Evolutionary conservation across 2,797 vertebrate species (phyloP).

Genomic region (Enteromius paludinosus): DNA sequence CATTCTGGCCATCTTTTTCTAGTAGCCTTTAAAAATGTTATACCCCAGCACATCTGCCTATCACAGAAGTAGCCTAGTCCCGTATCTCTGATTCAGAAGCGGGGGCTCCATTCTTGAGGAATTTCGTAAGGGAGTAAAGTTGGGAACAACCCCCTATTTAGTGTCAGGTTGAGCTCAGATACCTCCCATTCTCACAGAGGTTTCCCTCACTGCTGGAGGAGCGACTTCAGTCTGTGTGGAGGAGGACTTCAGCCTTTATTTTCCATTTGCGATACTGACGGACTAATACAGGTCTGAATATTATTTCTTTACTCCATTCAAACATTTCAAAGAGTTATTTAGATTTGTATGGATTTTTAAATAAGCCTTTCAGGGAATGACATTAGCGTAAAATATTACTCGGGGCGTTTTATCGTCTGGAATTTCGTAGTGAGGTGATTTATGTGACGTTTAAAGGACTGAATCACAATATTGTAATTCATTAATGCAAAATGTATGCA

Average conservation of each 20-base stretch:
- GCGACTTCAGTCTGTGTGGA: slow-evolving; percentile 56
- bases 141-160: slow-evolving; percentile 97
- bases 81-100: slow-evolving; percentile 70
- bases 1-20: not conserved
- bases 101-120: slow-evolving; percentile 80
- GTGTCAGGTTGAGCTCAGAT: slow-evolving; percentile 88
- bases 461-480: not conserved
- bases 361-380: not conserved
- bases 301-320: not conserved
- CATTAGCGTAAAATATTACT: not conserved
- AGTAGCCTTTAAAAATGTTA: not conserved
- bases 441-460: not conserved
- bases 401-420: not conserved
- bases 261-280: not conserved
- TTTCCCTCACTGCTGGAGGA: slow-evolving; percentile 81
- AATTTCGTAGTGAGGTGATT: not conserved
- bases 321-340: not conserved
- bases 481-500: not conserved
- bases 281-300: slow-evolving; percentile 9
- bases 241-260: slow-evolving; percentile 60
- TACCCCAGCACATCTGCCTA: not conserved
- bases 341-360: not conserved
- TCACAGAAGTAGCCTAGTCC: not conserved
- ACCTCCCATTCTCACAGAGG: slow-evolving; percentile 90
- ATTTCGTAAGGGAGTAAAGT: slow-evolving; percentile 89